Evolutionary conservation across 2,888 invertebrate genomes (phyloP).

Genomic region (Ganaspis brasiliensis): DNA sequence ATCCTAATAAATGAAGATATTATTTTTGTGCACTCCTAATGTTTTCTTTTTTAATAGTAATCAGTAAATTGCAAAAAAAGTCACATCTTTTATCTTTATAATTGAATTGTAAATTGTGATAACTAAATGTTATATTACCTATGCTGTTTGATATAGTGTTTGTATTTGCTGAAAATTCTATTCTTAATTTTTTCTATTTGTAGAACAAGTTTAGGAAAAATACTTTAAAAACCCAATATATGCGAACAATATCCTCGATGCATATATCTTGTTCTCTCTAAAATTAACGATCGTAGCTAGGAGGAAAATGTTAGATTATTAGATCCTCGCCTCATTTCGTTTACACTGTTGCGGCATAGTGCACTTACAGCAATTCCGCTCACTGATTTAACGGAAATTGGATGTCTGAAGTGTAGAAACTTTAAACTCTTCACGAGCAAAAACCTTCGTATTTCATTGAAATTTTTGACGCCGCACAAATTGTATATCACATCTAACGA

Average conservation of each 20-base stretch:
- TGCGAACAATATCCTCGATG: neutral
- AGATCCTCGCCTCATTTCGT: conserved; percentile 28
- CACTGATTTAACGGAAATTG: conserved; percentile 43
- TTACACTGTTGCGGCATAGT: conserved; percentile 27
- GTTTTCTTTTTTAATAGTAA: too few relatives aligned
- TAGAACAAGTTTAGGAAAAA: too few relatives aligned
- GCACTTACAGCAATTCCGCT: conserved; percentile 28
- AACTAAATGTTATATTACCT: too few relatives aligned
- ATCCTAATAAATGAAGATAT: too few relatives aligned
- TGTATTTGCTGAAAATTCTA: too few relatives aligned
- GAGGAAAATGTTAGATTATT: conserved; percentile 25
- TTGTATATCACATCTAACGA: neutral
- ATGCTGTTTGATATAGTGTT: too few relatives aligned
- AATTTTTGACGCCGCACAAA: too few relatives aligned
- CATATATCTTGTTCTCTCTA: neutral
- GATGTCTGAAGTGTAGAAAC: conserved; percentile 32
- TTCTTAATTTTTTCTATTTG: too few relatives aligned
- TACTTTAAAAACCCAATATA: neutral
- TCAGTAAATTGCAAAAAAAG: too few relatives aligned
- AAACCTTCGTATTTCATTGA: neutral
- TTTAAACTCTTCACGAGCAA: neutral
- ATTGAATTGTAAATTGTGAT: too few relatives aligned
- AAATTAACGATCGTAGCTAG: conserved; percentile 19
- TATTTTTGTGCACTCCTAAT: too few relatives aligned
- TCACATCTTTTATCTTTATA: too few relatives aligned